Evolutionary conservation across 2,797 vertebrate species (phyloP), one percentile per base, ranked within the genome.

Genomic region (Enteromius trimaculatus): DNA sequence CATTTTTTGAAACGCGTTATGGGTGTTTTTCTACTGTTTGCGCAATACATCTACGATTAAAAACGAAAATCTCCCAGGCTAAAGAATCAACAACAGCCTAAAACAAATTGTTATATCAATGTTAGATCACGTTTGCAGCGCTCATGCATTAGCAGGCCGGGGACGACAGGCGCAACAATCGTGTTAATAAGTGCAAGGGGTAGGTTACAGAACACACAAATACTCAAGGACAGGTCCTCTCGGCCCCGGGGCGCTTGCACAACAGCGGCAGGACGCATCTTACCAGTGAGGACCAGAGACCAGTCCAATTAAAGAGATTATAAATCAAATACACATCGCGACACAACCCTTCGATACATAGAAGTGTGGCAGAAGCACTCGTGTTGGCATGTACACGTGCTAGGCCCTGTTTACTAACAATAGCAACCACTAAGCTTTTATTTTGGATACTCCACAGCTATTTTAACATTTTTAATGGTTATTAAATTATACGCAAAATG

Each of bases 171-270:
- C 90, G 88, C 90, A 93, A 92, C 94, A 97, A 97, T 95, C 92
- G 94, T 90, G 93, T 95, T 97, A 96, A 96, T 96, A 95, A 94
- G 93, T 88, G 90, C 89, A 94, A 91, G 88, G 90, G 90, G 91
- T 90, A 88, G 72, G 89, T 88, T 90, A 91, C 87, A 90, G 85
- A 68, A 90, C 90, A 91, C 90, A 90, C 94, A 95, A 95, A 96
- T 94, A 91, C 80, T 91, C 92, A 89, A 23, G 82, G 95, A 96
- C 95, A 95, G 95, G 93, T 95, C 89, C 6, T 90, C 34, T 85
- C 84, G 87, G 90, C 94, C 93, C 94, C 84, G 77, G 80, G 95
- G 95, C 93, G 87, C 90, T 60, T 92, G 92, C 92, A 90, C 90
- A 0, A 84, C 69, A 86, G 92, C 86, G 90, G 84, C 82, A 88